A percentile compares a stretch with the other conserved stretches of the same genome.
phyloP scores from a whole-genome alignment of 2,797 vertebrate species.

The Coranthus polyacanthus region DNA sequence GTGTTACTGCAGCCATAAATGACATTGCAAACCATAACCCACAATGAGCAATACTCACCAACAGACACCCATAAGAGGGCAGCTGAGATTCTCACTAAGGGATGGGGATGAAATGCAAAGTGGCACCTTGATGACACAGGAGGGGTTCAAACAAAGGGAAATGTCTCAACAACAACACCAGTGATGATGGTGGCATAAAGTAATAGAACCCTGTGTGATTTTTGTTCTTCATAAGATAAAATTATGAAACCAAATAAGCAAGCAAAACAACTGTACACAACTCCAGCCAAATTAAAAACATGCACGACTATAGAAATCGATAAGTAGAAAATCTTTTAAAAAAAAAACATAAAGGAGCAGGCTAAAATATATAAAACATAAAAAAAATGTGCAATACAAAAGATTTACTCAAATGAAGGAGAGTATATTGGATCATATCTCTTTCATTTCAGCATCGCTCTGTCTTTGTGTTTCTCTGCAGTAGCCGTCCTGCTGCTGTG shows the following conservation, averaged over 20 bases:
- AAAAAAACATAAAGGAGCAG: background rate
- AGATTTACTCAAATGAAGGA: conserved; percentile 29
- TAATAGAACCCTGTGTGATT: conserved; percentile 57
- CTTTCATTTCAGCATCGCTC: conserved; percentile 34
- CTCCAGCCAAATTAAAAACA: conserved; percentile 28
- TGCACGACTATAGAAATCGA: conserved; percentile 41
- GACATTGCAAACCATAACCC: conserved; percentile 68
- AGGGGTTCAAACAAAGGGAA: conserved; percentile 79
- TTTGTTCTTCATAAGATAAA: conserved; percentile 29
- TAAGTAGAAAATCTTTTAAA: background rate
- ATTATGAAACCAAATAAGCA: conserved; percentile 42
- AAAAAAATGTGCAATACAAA: conserved; percentile 29
- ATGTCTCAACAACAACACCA: conserved; percentile 79
- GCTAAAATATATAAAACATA: conserved; percentile 21
- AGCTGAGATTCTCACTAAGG: conserved; percentile 83
- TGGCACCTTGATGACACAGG: conserved; percentile 83
- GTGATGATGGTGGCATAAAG: conserved; percentile 68
- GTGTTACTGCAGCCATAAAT: conserved; percentile 75
- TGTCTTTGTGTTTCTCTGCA: conserved; percentile 23
- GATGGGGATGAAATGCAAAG: conserved; percentile 85
- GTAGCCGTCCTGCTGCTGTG: conserved; percentile 31
- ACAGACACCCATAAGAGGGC: conserved; percentile 77
- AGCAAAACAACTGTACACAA: conserved; percentile 34
- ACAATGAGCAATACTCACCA: conserved; percentile 81
- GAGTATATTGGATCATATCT: background rate